These are phyloP conservation scores for Axinella damicornis DNA, from an alignment of 37 sponge, comb jelly and placozoan genomes.

Conservation along the genomic window DNA sequence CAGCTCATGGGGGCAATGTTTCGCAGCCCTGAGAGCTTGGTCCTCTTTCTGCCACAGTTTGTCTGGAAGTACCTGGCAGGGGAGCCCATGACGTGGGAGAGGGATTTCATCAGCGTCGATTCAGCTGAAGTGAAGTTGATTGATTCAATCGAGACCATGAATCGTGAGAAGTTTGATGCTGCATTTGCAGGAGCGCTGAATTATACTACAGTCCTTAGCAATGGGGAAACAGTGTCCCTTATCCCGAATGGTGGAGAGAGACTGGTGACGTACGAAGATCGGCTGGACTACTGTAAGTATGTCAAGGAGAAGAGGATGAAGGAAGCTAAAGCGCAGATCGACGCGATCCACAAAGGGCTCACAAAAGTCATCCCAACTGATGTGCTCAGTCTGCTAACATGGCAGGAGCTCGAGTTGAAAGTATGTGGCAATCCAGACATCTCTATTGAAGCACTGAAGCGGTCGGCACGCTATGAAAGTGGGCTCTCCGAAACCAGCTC, in stretches of 20 bases:
- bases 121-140: slow-evolving; percentile 86
- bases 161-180: slow-evolving; percentile 67
- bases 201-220: slow-evolving; percentile 81
- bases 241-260: slow-evolving; percentile 40
- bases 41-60: slow-evolving; percentile 88
- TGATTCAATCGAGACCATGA: slow-evolving; percentile 82
- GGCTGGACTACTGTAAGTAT: slow-evolving; percentile 70
- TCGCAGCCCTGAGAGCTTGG: slow-evolving; percentile 82
- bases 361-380: slow-evolving; percentile 73
- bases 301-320: slow-evolving; percentile 75
- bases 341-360: slow-evolving; percentile 71
- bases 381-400: slow-evolving; percentile 83
- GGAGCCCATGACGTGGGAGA: slow-evolving; percentile 84
- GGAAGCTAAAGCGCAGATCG: slow-evolving; percentile 80
- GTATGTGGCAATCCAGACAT: slow-evolving; percentile 94
- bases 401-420: slow-evolving; percentile 88
- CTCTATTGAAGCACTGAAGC: slow-evolving; percentile 72
- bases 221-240: slow-evolving; percentile 66
- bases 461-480: slow-evolving; percentile 69
- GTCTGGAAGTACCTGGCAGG: slow-evolving; percentile 93
- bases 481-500: slow-evolving; percentile 41
- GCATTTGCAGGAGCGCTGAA: slow-evolving; percentile 72
- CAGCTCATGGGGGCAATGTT: slow-evolving; percentile 92
- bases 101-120: slow-evolving; percentile 89
- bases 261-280: slow-evolving; percentile 72